phyloP scores from a whole-genome alignment of 2,797 vertebrate species.

The Pseudomugil gertrudae region DNA sequence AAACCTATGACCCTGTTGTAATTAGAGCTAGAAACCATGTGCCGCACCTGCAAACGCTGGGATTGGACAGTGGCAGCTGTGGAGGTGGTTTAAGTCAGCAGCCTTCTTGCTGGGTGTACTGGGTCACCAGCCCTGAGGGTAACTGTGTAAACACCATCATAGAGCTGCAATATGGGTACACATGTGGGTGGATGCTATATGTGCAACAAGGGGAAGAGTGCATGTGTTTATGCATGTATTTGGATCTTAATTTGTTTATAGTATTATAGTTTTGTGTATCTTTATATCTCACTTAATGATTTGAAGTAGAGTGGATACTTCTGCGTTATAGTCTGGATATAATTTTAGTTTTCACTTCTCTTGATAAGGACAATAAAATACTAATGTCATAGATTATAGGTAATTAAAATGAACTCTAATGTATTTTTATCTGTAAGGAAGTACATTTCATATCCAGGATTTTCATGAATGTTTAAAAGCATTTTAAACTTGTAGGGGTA shows the following conservation, averaged over 20 bases:
- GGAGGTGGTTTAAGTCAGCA: background rate
- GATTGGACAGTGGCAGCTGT: background rate
- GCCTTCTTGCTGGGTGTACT: background rate
- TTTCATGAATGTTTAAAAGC: constrained; percentile 18
- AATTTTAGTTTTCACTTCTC: background rate
- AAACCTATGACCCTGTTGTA: background rate
- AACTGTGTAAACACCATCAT: constrained; percentile 1
- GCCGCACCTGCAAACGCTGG: background rate
- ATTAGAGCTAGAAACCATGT: background rate
- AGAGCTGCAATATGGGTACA: constrained; percentile 13
- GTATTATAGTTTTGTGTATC: constrained; percentile 3
- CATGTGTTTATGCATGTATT: constrained; percentile 5
- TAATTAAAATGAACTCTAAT: too few relatives aligned
- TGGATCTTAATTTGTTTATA: constrained; percentile 26
- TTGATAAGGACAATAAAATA: background rate
- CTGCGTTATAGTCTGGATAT: background rate
- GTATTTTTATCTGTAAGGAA: background rate
- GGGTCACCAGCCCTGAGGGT: constrained; percentile 5
- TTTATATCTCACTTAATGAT: constrained; percentile 9
- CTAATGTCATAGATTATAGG: too few relatives aligned
- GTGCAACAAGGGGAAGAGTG: constrained; percentile 9
- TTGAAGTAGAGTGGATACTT: constrained; percentile 1
- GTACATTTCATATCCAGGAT: background rate
- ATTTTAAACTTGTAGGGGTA: constrained; percentile 31
- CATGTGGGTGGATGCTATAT: constrained; percentile 17